Evolutionary conservation across 2,888 invertebrate genomes (phyloP).

Genomic region (Sphecodes monilicornis): DNA sequence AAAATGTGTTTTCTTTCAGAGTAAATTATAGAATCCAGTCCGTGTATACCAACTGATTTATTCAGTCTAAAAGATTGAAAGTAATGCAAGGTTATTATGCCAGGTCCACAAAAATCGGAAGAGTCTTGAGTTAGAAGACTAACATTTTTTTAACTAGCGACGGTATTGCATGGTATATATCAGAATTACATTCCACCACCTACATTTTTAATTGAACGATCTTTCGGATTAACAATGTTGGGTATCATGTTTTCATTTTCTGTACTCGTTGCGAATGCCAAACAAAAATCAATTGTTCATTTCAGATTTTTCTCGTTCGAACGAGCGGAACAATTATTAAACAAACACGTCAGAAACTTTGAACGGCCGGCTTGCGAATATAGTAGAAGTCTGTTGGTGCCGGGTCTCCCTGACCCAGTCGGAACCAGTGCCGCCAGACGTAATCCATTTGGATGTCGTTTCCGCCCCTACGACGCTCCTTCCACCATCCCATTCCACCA

Average conservation of each 20-base stretch:
- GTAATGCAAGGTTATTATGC: background rate
- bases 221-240: slow-evolving; percentile 2
- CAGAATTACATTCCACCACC: slow-evolving; percentile 4
- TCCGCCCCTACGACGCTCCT: no score
- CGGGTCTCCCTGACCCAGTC: background rate
- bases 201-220: slow-evolving; percentile 2
- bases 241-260: slow-evolving; percentile 4
- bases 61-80: slow-evolving; percentile 50
- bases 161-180: background rate
- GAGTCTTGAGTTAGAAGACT: background rate
- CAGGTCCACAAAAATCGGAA: background rate
- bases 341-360: background rate
- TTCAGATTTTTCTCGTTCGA: background rate
- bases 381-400: background rate
- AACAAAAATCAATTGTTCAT: background rate
- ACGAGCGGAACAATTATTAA: background rate
- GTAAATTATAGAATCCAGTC: slow-evolving; percentile 31
- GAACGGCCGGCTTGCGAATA: background rate
- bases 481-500: no score
- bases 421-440: no score
- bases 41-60: slow-evolving; percentile 29
- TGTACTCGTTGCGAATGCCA: background rate
- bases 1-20: slow-evolving; percentile 27
- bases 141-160: slow-evolving; percentile 19
- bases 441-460: no score